Evolutionary conservation across 2,888 invertebrate genomes (phyloP).

Genomic region (Cantharis rufa): DNA sequence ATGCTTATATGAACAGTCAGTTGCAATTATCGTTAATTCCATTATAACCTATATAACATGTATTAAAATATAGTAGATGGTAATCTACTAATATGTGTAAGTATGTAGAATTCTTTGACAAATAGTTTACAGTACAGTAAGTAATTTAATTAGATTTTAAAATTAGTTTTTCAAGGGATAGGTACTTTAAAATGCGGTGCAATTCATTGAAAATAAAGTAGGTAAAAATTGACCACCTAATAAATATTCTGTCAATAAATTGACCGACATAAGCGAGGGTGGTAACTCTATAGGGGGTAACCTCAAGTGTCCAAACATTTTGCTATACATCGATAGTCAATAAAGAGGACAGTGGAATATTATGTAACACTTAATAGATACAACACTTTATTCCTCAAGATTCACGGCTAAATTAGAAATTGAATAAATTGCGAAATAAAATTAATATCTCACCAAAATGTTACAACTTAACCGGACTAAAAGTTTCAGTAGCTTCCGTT

Average conservation of each 20-base stretch:
- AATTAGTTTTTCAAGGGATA: neutral
- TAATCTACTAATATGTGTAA: neutral
- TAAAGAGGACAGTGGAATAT: neutral
- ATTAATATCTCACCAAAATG: neutral
- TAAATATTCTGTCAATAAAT: conserved; percentile 25
- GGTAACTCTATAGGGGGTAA: conserved; percentile 38
- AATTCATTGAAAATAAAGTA: conserved; percentile 9
- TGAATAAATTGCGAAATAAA: neutral
- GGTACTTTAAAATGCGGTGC: neutral
- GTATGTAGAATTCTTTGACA: neutral
- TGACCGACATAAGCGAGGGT: conserved; percentile 32
- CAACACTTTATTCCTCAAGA: neutral
- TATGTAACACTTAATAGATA: neutral
- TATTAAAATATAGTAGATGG: neutral
- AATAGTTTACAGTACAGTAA: neutral
- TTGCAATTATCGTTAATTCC: neutral
- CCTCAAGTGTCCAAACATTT: conserved; percentile 42
- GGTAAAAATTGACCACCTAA: conserved; percentile 24
- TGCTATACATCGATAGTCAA: conserved; percentile 33
- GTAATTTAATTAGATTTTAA: neutral
- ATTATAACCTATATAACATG: neutral
- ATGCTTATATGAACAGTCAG: neutral
- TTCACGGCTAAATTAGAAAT: neutral
- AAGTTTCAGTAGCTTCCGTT: neutral
- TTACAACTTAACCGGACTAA: neutral